Evolutionary conservation across 1,140 invertebrate species (phyloP), one percentile per base, ranked within the genome.

Genomic region (Globodera ellingtonae): DNA sequence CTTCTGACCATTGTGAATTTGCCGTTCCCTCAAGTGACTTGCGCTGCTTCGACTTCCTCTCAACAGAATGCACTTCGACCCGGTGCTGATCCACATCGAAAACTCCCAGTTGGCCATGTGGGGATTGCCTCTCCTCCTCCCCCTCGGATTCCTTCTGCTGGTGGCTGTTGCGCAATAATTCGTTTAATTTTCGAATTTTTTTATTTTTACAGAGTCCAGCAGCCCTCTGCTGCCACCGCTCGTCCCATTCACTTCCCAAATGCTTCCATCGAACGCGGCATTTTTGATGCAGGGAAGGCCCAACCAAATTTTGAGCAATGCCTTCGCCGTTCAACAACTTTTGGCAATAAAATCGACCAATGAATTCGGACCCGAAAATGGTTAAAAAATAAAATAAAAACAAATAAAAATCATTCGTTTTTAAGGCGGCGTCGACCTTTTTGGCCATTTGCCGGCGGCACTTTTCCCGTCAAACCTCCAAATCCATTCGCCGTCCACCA

Each of bases 241-340:
- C 6, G 67, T 62, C 13, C 67, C 67, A 1, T 70, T 47, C 6
- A 7, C 35, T 10, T 10, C 18, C 6, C 9, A 8, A 35, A 70
- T 47, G 67, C 35, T 35, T 44, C 13, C 67, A 21, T 5, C 67
- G 18, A 70, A 70, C 13, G 67, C 67, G 67, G 46, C 24, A 18
- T 70, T 35, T 44, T 35, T 47, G 67, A 70, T 70, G 67, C 35
- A 70, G 9, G 46, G n/a, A 70, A 70, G 10, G 46, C n/a, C 24
- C 9, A 70, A 70, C 21, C 67, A 35, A 70, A 35, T 70, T 44
- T 44, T 70, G 24, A 18, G 46, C 67, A 70, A 44, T 70, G 67
- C 67, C 6, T 70, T 70, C 21, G 67, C 35, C 10, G 21, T 70
- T 10, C 67, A 70, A 7, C 67, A 70, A 6, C 67, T 70, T 35